Evolutionary conservation across 2,797 vertebrate genomes (phyloP).

Genomic region (Clarias platycephalus): DNA sequence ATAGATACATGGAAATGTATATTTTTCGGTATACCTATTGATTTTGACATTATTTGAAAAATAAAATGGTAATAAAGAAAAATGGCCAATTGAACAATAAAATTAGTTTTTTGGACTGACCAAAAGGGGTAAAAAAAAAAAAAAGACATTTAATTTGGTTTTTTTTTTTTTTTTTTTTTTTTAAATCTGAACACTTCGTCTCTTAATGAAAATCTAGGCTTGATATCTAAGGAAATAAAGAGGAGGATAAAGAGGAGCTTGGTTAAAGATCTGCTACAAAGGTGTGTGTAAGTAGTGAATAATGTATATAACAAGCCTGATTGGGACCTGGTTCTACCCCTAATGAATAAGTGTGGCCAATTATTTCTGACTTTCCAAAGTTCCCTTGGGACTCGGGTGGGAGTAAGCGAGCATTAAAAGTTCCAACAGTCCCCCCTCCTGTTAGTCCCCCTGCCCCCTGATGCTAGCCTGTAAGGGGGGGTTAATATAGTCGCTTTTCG

Average conservation of each 20-base stretch:
- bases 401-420: conserved; percentile 29
- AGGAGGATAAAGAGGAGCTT: background rate
- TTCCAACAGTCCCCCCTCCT: conserved; percentile 29
- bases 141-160: no score
- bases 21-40: background rate
- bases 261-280: background rate
- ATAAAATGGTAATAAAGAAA: background rate
- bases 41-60: background rate
- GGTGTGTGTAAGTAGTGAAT: background rate
- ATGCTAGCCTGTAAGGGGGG: conserved; percentile 59
- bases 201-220: background rate
- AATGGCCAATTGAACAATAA: no score
- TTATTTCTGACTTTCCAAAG: conserved; percentile 49
- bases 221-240: background rate
- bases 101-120: no score
- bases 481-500: conserved; percentile 95
- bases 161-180: no score
- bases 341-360: conserved; percentile 29
- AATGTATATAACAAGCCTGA: background rate
- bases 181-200: background rate
- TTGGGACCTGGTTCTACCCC: conserved; percentile 1
- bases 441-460: conserved; percentile 38
- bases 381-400: conserved; percentile 47
- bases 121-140: no score
- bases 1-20: background rate